Evolutionary conservation across 2,113 vertebrate species (phyloP).

Genomic region (Turnix velox): DNA sequence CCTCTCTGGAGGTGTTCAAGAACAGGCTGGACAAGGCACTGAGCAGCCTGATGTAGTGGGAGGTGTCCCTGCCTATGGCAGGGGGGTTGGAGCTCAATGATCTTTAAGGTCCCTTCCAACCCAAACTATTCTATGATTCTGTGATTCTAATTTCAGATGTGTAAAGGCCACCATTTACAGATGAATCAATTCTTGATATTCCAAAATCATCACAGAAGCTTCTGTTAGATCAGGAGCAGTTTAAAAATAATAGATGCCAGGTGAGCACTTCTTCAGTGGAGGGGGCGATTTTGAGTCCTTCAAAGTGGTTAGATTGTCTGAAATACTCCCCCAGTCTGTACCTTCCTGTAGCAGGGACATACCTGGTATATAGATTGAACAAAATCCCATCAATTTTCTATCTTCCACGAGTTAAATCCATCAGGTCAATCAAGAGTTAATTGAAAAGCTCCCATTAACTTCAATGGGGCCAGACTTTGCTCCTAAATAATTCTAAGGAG

Average conservation of each 20-base stretch:
- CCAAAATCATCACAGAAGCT: background rate
- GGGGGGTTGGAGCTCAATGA: too few species aligned
- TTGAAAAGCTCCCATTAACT: conserved; percentile 44
- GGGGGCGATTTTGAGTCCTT: background rate
- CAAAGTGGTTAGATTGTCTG: background rate
- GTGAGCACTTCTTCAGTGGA: background rate
- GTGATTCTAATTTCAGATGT: background rate
- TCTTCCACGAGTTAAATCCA: background rate
- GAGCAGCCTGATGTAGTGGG: too few species aligned
- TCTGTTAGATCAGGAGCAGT: background rate
- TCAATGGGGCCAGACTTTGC: conserved; percentile 38
- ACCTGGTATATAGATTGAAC: background rate
- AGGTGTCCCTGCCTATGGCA: too few species aligned
- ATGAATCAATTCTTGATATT: rapidly evolving
- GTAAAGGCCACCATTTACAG: background rate
- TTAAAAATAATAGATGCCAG: background rate
- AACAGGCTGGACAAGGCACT: too few species aligned
- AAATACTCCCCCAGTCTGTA: background rate
- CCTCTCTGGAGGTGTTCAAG: too few species aligned
- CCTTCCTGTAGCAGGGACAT: background rate
- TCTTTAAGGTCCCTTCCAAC: too few species aligned
- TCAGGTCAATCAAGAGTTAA: conserved; percentile 52
- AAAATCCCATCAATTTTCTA: background rate
- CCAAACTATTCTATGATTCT: too few species aligned
- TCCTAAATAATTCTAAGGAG: conserved; percentile 62